Evolutionary conservation across 2,113 vertebrate species (phyloP).

Genomic region (Clarias gariepinus): DNA sequence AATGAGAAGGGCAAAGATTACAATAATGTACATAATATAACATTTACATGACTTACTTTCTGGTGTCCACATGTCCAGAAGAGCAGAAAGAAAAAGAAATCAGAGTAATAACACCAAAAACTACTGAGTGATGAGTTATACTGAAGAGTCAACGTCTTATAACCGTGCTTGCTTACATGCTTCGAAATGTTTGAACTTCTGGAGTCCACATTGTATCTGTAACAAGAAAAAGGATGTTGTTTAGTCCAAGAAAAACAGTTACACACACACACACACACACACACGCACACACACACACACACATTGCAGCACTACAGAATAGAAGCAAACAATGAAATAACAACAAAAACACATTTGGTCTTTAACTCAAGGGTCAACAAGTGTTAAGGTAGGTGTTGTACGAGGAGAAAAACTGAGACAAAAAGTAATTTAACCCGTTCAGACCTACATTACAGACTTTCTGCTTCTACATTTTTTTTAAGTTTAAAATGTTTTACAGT

Average conservation of each 20-base stretch:
- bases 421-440: conserved; percentile 2
- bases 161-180: conserved; percentile 76
- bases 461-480: background rate
- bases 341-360: background rate
- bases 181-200: conserved; percentile 92
- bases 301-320: background rate
- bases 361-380: background rate
- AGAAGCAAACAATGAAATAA: background rate
- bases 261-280: background rate
- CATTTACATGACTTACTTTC: conserved; percentile 43
- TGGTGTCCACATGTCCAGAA: conserved; percentile 28
- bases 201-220: conserved; percentile 94
- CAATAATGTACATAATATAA: background rate
- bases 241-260: background rate
- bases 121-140: background rate
- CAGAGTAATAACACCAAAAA: conserved; percentile 6
- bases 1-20: conserved; percentile 6
- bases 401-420: background rate
- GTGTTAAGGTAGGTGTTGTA: background rate
- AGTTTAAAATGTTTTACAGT: background rate
- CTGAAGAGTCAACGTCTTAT: background rate
- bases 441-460: background rate
- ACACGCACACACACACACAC: background rate
- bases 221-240: conserved; percentile 41
- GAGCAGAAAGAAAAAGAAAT: conserved; percentile 23